Evolutionary conservation across 2,113 vertebrate genomes (phyloP).

Genomic region (Gracilinanus agilis): DNA sequence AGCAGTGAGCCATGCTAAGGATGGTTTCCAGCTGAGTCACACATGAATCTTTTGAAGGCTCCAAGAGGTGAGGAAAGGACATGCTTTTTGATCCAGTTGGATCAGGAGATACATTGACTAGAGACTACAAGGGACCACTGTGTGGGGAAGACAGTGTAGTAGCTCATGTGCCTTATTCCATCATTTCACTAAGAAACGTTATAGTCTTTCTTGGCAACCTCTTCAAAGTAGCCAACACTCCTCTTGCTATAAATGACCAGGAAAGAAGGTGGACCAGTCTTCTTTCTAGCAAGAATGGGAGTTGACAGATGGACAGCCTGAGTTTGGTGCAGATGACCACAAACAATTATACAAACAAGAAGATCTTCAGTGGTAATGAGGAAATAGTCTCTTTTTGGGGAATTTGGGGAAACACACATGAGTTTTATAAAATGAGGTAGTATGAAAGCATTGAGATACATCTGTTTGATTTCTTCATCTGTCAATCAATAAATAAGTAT

Average conservation of each 20-base stretch:
- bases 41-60: neutral
- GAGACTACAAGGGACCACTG: conserved; percentile 77
- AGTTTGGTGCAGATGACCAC: neutral
- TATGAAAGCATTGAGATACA: neutral
- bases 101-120: conserved; percentile 42
- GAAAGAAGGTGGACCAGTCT: neutral
- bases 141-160: conserved; percentile 24
- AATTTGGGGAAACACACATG: neutral
- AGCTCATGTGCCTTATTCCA: neutral
- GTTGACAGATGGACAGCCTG: neutral
- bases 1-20: conserved; percentile 9
- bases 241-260: neutral
- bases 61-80: neutral
- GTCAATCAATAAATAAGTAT: neutral
- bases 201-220: neutral
- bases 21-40: neutral
- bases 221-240: neutral
- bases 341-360: neutral
- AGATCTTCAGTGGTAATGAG: neutral
- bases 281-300: neutral
- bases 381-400: neutral
- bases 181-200: neutral
- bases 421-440: neutral
- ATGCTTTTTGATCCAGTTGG: conserved; percentile 45
- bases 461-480: no score